Evolutionary conservation across 1,140 invertebrate species (phyloP).

Genomic region (Pararge aegeria): DNA sequence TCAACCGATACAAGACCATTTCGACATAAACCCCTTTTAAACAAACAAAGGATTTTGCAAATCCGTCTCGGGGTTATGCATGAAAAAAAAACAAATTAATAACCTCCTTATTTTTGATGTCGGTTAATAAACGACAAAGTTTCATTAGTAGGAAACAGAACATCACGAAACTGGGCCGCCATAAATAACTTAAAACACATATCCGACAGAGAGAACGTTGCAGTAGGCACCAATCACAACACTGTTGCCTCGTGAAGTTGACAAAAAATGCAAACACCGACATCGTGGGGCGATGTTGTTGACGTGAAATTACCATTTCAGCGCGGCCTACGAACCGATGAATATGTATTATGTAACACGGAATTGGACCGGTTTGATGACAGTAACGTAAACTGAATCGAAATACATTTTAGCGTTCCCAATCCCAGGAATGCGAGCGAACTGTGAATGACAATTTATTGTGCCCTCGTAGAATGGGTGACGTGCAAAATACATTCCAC

Average conservation of each 20-base stretch:
- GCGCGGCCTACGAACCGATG: constrained; percentile 59
- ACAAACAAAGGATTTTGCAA: no score
- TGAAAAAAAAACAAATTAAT: no score
- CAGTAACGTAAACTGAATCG: constrained; percentile 37
- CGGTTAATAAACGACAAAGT: background rate
- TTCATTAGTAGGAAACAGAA: background rate
- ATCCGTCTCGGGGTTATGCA: no score
- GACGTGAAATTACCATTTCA: constrained; percentile 68
- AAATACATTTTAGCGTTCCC: constrained; percentile 36
- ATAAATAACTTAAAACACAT: background rate
- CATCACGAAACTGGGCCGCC: background rate
- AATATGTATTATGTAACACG: constrained; percentile 60
- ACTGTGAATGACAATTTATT: constrained; percentile 17
- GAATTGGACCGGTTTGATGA: constrained; percentile 53
- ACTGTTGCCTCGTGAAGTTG: constrained; percentile 36
- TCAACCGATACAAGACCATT: no score
- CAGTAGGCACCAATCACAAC: constrained; percentile 14
- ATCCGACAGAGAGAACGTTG: constrained; percentile 4
- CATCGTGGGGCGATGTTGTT: constrained; percentile 46
- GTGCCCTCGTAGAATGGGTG: background rate
- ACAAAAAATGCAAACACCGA: constrained; percentile 61
- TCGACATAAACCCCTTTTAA: no score
- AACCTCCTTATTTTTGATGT: no score
- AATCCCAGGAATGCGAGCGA: constrained; percentile 17
- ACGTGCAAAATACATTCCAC: background rate